phyloP scores from a whole-genome alignment of 2,797 vertebrate species.

The Enteromius radiatus region DNA sequence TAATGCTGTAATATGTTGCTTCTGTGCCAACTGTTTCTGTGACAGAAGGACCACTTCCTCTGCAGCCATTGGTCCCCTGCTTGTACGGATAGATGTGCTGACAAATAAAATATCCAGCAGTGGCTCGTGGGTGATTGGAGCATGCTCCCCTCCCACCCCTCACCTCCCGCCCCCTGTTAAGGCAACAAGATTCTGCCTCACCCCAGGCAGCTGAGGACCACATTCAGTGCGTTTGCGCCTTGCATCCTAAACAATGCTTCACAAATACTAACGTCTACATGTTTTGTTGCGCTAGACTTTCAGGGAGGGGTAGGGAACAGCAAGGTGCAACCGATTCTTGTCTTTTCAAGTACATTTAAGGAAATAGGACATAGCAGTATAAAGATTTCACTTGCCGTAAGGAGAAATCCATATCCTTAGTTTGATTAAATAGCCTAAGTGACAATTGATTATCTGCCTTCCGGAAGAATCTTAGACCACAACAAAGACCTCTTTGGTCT shows the following conservation, averaged over 20 bases:
- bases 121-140: constrained; percentile 37
- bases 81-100: constrained; percentile 68
- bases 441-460: not conserved
- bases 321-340: not conserved
- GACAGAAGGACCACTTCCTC: constrained; percentile 79
- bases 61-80: constrained; percentile 74
- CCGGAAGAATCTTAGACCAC: not conserved
- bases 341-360: not conserved
- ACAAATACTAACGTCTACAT: not conserved
- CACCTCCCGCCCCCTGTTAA: constrained; percentile 19
- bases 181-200: constrained; percentile 35
- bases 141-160: constrained; percentile 50
- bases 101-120: constrained; percentile 69
- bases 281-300: not conserved
- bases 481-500: not conserved
- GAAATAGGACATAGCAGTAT: not conserved
- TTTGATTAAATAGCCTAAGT: not conserved
- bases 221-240: constrained; percentile 11
- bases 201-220: constrained; percentile 33
- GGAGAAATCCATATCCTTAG: not conserved
- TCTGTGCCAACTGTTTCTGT: constrained; percentile 85
- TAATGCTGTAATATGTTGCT: constrained; percentile 82
- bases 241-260: constrained; percentile 13
- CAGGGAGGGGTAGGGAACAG: not conserved
- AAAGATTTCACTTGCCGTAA: not conserved